These are phyloP conservation scores for Agrotis puta DNA, from an alignment of 2,888 invertebrate species.

Conservation along the genomic window DNA sequence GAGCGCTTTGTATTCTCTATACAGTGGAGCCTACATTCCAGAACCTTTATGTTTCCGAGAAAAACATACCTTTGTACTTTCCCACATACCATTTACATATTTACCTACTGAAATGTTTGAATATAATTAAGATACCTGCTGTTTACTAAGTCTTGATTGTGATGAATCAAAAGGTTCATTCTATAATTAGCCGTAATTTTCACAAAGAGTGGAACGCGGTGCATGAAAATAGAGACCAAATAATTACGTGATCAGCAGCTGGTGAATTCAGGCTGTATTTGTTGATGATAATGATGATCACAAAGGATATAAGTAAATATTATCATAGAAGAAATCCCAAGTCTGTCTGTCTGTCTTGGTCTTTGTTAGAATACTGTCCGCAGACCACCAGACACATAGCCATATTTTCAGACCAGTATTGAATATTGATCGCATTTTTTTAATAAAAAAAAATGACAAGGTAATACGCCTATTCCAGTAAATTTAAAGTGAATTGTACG, in stretches of 20 bases:
- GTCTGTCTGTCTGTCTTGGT: not conserved
- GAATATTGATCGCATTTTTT: not conserved
- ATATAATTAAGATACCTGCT: too few species aligned
- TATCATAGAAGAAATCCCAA: not conserved
- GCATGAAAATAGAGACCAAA: too few species aligned
- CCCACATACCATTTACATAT: not conserved
- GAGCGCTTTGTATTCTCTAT: constrained; percentile 21
- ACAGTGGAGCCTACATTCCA: not conserved
- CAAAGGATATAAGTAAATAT: too few species aligned
- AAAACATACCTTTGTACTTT: not conserved
- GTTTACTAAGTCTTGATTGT: too few species aligned
- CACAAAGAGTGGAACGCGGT: too few species aligned
- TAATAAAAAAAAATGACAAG: constrained; percentile 20
- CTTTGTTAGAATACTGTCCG: not conserved
- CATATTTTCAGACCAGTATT: not conserved
- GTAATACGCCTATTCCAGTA: constrained; percentile 50
- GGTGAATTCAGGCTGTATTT: too few species aligned
- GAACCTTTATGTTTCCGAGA: constrained; percentile 2
- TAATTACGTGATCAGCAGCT: too few species aligned
- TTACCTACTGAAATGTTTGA: not conserved
- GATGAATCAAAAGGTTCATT: too few species aligned
- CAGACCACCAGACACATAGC: not conserved
- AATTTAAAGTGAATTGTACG: constrained; percentile 54
- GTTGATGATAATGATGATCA: too few species aligned
- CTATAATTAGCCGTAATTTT: too few species aligned